Evolutionary conservation across 2,797 vertebrate species (phyloP), one percentile per base, ranked within the genome.

Genomic region (Chaetodon trifasciatus): DNA sequence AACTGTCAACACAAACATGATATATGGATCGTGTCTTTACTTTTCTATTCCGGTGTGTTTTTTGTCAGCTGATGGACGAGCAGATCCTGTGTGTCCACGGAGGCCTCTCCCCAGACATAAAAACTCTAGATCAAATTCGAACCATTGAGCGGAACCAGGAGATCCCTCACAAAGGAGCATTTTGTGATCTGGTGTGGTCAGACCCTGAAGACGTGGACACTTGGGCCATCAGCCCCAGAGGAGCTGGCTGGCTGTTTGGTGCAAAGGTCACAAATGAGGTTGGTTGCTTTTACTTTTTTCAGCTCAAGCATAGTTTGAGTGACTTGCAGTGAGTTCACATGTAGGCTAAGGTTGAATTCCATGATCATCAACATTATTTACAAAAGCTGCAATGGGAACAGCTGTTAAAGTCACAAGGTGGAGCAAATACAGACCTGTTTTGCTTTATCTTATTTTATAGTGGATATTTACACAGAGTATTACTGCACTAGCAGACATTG

Each of bases 211-310:
- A 99, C 1, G 98, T 99, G 4, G 98, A 99, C 84, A 99, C 98
- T 1, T 99, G 98, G 98, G 98, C 98, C 39, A 99, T 99, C 90
- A 99, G 98, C 74, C 98, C 98, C 0, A 94, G 98, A 8, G 98
- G 98, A 74, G 98, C 98, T 0, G 98, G 98, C 42, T 99, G 98
- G 98, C 96, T 99, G 32, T 99, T 99, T 66, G 98, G 98, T 0
- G 98, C 98, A 5, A 99, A 99, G 89, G 98, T 99, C 92, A 99
- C 98, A 6, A 99, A 99, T 64, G 98, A 99, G 97, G 98, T 99
- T 55, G 1, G 60, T 2, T 37, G 28, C 17, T 39, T 46, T 42
- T 32, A 40, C 66, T 23, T 19, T 70, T 6, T 50, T 55, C 1
- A 72, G 10, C 2, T 28, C 17, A 66, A 2, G 23, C 47, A 21